Evolutionary conservation across 2,113 vertebrate genomes (phyloP).

Genomic region (Triplophysa tibetana): DNA sequence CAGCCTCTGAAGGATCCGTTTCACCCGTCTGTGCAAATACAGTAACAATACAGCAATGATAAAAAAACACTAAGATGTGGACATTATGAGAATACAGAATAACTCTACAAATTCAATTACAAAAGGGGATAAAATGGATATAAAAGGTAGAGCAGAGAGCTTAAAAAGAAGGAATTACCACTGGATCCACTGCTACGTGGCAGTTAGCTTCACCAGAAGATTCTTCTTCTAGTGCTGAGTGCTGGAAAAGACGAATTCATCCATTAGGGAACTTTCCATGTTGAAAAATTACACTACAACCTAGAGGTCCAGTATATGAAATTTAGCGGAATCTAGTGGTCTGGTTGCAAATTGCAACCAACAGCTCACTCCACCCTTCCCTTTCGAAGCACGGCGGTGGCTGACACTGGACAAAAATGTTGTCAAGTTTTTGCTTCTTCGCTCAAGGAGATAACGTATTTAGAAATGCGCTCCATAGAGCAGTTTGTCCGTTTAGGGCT

Average conservation of each 20-base stretch:
- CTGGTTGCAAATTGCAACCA: no score
- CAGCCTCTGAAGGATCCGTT: constrained; percentile 36
- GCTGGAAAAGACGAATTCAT: background rate
- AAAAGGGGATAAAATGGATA: background rate
- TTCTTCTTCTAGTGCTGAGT: constrained; percentile 23
- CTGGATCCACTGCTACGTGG: constrained; percentile 25
- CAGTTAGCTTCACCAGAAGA: background rate
- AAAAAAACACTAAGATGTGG: background rate
- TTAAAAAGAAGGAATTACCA: constrained; percentile 13
- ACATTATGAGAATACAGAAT: background rate
- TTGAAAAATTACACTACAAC: no score
- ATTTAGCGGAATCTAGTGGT: no score
- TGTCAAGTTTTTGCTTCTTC: no score
- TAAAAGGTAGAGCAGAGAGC: background rate
- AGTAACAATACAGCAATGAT: constrained; percentile 8
- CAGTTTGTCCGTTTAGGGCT: no score
- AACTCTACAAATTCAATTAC: background rate
- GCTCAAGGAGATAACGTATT: no score
- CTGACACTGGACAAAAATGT: no score
- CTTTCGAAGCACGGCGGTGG: no score
- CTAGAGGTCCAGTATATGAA: no score
- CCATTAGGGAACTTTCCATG: no score
- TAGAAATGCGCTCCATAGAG: no score
- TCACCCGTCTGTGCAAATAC: constrained; percentile 37
- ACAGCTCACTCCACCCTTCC: no score